Evolutionary conservation across 2,888 invertebrate species (phyloP).

Genomic region (Junonia oenone): DNA sequence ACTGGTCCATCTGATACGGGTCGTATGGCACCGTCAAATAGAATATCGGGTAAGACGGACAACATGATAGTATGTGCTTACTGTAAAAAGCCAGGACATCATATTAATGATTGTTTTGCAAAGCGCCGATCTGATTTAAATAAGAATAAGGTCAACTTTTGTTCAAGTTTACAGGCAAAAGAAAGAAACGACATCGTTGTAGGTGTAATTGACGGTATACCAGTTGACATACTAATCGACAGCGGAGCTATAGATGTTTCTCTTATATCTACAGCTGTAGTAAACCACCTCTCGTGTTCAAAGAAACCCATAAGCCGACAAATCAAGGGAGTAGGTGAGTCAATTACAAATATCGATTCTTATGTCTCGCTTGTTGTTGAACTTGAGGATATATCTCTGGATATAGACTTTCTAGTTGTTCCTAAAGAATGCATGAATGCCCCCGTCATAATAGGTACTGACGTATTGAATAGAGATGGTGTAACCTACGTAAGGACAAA

Average conservation of each 20-base stretch:
- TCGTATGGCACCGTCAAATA: too few relatives aligned
- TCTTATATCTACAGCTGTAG: background rate
- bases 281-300: background rate
- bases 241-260: background rate
- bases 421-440: constrained; percentile 10
- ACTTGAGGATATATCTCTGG: constrained; percentile 2
- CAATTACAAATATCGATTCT: background rate
- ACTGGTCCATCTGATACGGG: too few relatives aligned
- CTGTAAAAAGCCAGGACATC: background rate
- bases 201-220: background rate
- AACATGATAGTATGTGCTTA: background rate
- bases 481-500: constrained; percentile 18
- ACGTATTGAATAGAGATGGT: constrained; percentile 22
- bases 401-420: constrained; percentile 19
- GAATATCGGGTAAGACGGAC: background rate
- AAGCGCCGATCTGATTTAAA: background rate
- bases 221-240: background rate
- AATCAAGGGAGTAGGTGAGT: background rate
- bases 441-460: constrained; percentile 22
- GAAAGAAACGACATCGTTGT: background rate
- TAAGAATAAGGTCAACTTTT: background rate
- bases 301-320: background rate
- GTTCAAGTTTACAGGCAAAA: background rate
- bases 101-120: background rate
- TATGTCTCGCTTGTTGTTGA: background rate